phyloP scores from a whole-genome alignment of 2,797 vertebrate genomes.

The Enteromius trimaculatus region DNA sequence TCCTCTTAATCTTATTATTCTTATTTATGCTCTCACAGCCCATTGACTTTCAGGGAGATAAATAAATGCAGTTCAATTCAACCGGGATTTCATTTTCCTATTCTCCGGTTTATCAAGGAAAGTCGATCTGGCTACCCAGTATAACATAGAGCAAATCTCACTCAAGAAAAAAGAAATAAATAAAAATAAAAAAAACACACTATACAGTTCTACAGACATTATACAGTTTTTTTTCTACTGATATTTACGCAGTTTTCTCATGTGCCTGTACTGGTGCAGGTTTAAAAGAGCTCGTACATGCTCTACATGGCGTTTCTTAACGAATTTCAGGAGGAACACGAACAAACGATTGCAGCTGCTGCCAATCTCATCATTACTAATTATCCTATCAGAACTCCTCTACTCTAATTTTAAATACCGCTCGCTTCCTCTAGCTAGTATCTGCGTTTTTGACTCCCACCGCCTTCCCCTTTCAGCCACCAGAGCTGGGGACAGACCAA shows the following conservation, averaged over 20 bases:
- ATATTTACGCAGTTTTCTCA: not conserved
- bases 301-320: constrained; percentile 50
- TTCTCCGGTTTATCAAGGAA: constrained; percentile 18
- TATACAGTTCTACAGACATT: not conserved
- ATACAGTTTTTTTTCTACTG: not conserved
- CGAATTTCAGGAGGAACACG: too few species aligned
- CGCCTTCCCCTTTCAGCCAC: too few species aligned
- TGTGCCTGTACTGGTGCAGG: not conserved
- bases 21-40: constrained; percentile 45
- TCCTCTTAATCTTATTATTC: constrained; percentile 51
- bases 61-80: constrained; percentile 22
- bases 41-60: constrained; percentile 40
- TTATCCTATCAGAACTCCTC: too few species aligned
- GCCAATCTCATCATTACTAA: too few species aligned
- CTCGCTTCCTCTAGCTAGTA: too few species aligned
- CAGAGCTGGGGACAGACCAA: too few species aligned
- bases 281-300: constrained; percentile 5
- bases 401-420: too few species aligned
- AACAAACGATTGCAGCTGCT: too few species aligned
- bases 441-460: too few species aligned
- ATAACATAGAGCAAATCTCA: not conserved
- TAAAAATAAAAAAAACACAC: not conserved
- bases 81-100: constrained; percentile 14
- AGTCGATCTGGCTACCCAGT: not conserved
- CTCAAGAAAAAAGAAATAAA: not conserved